These are phyloP conservation scores for Phyllopteryx taeniolatus DNA, from an alignment of 2,113 vertebrate genomes.

Conservation along the genomic window DNA sequence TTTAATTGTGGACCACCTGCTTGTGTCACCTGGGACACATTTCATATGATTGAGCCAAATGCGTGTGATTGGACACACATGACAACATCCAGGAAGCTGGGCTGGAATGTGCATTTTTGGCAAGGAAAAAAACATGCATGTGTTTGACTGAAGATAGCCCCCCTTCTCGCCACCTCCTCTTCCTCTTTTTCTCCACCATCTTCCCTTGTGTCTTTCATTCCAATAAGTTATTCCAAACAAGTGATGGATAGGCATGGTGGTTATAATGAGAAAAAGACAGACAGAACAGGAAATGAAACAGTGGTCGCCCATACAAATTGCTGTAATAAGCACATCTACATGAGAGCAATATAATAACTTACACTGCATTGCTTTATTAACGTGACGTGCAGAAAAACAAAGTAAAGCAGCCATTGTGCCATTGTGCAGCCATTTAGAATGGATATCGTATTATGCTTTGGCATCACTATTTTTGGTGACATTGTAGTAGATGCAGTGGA, in stretches of 20 bases:
- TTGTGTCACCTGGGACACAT: conserved; percentile 59
- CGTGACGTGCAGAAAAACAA: conserved; percentile 29
- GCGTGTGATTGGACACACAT: conserved; percentile 61
- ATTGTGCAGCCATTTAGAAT: conserved; percentile 69
- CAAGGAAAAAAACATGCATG: conserved; percentile 18
- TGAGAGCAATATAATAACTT: conserved; percentile 71
- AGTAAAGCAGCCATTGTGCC: conserved; percentile 47
- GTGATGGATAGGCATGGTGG: conserved; percentile 60
- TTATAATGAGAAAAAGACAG: conserved; percentile 71
- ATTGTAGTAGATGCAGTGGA: conserved; percentile 69
- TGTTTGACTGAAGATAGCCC: background rate
- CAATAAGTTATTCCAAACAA: conserved; percentile 52
- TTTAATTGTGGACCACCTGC: conserved; percentile 61
- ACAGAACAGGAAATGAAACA: conserved; percentile 68
- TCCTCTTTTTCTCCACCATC: conserved; percentile 1
- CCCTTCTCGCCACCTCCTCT: conserved; percentile 1
- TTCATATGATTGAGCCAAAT: conserved; percentile 69
- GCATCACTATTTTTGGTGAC: conserved; percentile 72
- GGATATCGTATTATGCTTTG: conserved; percentile 73
- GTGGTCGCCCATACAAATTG: conserved; percentile 66
- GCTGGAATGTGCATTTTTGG: conserved; percentile 36
- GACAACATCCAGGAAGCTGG: conserved; percentile 48
- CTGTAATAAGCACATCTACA: conserved; percentile 72
- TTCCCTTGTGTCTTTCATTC: conserved; percentile 21
- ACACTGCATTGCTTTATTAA: conserved; percentile 63